Base-by-base conservation (phyloP, 2,113 vertebrate genomes). In the Lonchura striata region DNA sequence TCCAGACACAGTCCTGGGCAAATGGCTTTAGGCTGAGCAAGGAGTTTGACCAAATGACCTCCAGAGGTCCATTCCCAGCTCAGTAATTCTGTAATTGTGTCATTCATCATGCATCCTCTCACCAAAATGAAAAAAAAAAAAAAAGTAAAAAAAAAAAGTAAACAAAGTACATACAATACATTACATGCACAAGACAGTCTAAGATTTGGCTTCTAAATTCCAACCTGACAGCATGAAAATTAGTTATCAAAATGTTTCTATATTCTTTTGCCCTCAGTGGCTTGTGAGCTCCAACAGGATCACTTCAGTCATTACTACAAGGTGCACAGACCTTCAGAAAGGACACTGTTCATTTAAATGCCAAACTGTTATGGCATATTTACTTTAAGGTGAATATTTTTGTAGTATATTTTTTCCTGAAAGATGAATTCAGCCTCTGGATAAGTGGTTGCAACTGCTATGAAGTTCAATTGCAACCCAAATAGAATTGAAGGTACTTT, bases 111-210 rank as follows among this genome's bases (percentile, higher is more conserved):
- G 66, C 16, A 44, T 61, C 15, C 27, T 46, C 8, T 53, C 28
- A 53, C 4, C 39, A 78, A 65, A 25, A 72, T 33, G 37, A 30
- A n/a, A 15, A 83, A 68, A 60, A 25, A 44, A 49, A 25, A 49
- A 49, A 13, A 23, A n/a, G 3, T 0, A 3, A 11, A 21, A 54
- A n/a, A 3, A 13, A 28, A 46, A 28, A 10, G 9, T 28, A 50
- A 81, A 30, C 4, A 71, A 76, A 76, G 15, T 3, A 16, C 52
- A 42, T 33, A 19, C 0, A 0, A 39, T 54, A 46, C 20, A 37
- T 31, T 50, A 19, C 11, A 31, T 44, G 22, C 22, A 53, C 49
- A 87, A 75, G 25, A 56, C 24, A 53, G 22, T 52, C 35, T 49
- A 35, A 70, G 49, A 52, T 75, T 64, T 79, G 24, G 4, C 7